Conservation (phyloP, 2,888 invertebrate species). For the Archaeoteleia sp. region DNA sequence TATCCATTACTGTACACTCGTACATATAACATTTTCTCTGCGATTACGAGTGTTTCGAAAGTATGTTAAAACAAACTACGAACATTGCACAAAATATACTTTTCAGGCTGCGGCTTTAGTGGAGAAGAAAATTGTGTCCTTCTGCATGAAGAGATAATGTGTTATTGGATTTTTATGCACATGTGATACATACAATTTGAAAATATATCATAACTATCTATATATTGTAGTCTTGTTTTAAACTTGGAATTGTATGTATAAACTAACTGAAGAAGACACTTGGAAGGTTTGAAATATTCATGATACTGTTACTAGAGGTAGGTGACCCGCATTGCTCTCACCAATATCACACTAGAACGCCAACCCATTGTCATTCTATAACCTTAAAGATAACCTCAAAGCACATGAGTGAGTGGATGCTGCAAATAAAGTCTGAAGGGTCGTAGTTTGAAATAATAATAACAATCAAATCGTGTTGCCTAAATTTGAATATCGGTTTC, state of each 20-base stretch:
- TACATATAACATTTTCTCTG: no score
- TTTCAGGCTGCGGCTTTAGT: no score
- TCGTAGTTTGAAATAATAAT: slow-evolving; percentile 4
- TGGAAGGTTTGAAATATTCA: slow-evolving; percentile 66
- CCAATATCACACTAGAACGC: slow-evolving; percentile 17
- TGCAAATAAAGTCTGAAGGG: slow-evolving; percentile 1
- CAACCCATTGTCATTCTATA: slow-evolving; percentile 28
- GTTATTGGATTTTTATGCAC: no score
- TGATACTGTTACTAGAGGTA: slow-evolving; percentile 52
- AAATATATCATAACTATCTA: no score
- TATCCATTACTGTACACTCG: not conserved
- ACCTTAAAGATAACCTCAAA: slow-evolving; percentile 14
- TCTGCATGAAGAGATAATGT: no score
- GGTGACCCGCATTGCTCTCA: slow-evolving; percentile 34
- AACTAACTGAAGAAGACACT: slow-evolving; percentile 57
- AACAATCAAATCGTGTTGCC: no score
- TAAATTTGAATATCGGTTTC: slow-evolving; percentile 17
- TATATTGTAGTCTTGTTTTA: slow-evolving; percentile 48
- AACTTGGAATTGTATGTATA: slow-evolving; percentile 56
- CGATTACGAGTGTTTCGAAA: no score
- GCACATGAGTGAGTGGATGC: slow-evolving; percentile 9
- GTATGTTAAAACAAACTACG: no score
- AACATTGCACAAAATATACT: no score
- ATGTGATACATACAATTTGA: no score
- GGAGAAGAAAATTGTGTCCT: no score